These are phyloP conservation scores for Oenanthe melanoleuca DNA, from an alignment of 2,113 vertebrate species.

Conservation along the genomic window DNA sequence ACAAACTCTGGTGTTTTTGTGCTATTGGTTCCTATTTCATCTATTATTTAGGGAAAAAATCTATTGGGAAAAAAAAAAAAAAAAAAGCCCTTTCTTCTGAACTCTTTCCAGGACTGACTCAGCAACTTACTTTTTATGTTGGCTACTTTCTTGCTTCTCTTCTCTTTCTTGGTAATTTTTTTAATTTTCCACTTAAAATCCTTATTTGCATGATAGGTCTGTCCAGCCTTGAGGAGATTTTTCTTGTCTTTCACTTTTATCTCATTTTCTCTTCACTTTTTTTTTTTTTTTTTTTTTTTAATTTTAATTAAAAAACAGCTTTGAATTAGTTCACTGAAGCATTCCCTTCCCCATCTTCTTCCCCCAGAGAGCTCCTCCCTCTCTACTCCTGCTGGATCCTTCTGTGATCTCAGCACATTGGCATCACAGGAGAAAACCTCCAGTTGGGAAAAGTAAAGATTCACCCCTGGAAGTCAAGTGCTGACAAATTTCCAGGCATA, in stretches of 20 bases:
- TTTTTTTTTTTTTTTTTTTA: not conserved
- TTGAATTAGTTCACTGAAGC: constrained; percentile 34
- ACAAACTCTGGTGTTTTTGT: not conserved
- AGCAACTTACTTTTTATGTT: constrained; percentile 13
- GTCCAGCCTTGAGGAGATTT: constrained; percentile 68
- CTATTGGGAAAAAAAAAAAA: not conserved
- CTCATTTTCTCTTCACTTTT: constrained; percentile 23
- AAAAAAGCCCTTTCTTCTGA: not conserved
- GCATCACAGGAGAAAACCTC: not conserved
- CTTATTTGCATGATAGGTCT: constrained; percentile 64
- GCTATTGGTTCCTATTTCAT: constrained; percentile 26
- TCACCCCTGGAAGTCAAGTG: not conserved
- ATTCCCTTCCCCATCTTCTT: not conserved
- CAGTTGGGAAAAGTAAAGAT: not conserved
- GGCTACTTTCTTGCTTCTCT: constrained; percentile 15
- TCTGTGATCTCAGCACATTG: not conserved
- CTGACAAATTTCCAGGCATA: not conserved
- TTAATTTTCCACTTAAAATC: constrained; percentile 71
- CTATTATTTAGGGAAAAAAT: constrained; percentile 45
- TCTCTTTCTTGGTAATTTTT: constrained; percentile 12
- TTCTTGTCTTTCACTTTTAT: constrained; percentile 77
- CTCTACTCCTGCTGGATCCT: not conserved
- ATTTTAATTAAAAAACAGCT: constrained; percentile 21
- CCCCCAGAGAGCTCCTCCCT: not conserved
- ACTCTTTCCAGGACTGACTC: constrained; percentile 39